Percentiles rank a stretch among this genome's conserved stretches.
phyloP scores from a whole-genome alignment of 2,888 invertebrate species.

The Rhorus exstirpatorius region DNA sequence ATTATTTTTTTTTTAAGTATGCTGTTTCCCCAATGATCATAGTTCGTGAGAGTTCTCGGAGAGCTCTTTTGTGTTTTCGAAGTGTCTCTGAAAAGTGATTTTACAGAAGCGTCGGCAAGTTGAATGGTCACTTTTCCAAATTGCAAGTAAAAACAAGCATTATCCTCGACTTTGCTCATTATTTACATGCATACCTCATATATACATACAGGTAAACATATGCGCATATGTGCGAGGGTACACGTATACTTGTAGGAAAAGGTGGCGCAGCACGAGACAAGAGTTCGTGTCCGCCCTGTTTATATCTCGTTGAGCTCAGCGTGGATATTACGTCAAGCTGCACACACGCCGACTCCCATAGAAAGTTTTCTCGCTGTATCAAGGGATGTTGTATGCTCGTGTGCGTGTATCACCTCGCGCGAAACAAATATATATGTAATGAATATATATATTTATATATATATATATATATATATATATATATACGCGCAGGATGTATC shows the following conservation, averaged over 20 bases:
- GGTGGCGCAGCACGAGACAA: conserved; percentile 30
- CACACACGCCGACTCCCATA: conserved; percentile 59
- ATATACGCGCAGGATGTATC: conserved; percentile 24
- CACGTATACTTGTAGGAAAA: conserved; percentile 14
- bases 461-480: conserved; percentile 6
- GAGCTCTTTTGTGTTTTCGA: neutral
- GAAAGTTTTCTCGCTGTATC: conserved; percentile 75
- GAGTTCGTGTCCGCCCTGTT: conserved; percentile 72
- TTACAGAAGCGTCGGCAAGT: neutral
- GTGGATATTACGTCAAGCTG: conserved; percentile 77
- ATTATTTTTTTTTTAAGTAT: no score
- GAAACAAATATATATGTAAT: neutral
- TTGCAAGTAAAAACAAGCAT: conserved; percentile 57
- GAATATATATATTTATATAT: conserved; percentile 3
- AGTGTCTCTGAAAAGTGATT: neutral
- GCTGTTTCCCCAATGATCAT: no score
- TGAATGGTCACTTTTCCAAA: neutral
- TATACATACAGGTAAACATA: neutral
- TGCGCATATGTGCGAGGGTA: neutral
- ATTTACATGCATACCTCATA: neutral
- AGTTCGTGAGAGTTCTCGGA: neutral
- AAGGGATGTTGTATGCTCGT: neutral
- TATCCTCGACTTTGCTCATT: conserved; percentile 50
- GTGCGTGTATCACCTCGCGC: conserved; percentile 8
- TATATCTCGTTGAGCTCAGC: conserved; percentile 73